A percentile compares a stretch with the other conserved stretches of the same genome.
Evolutionary conservation across 1,140 invertebrate genomes (phyloP).

Genomic region (Portunus trituberculatus): DNA sequence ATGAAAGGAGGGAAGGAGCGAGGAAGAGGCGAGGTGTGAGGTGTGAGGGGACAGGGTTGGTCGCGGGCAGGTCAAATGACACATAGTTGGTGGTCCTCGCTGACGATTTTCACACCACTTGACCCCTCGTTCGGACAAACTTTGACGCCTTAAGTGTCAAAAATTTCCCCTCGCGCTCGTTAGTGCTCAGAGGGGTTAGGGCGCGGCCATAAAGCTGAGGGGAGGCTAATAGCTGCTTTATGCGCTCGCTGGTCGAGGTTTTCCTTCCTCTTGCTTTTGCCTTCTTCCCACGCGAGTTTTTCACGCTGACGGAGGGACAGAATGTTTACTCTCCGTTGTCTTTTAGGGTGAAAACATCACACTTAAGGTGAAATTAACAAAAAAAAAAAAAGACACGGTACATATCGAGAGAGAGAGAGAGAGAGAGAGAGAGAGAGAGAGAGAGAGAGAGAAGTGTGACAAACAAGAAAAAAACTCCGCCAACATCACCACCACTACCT

Average conservation of each 20-base stretch:
- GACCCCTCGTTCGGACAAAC: slow-evolving; percentile 59
- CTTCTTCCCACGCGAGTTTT: too few relatives aligned
- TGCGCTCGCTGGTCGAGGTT: neutral
- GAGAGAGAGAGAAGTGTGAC: slow-evolving; percentile 20
- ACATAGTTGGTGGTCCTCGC: slow-evolving; percentile 39
- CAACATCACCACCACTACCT: neutral
- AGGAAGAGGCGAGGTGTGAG: neutral
- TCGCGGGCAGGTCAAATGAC: slow-evolving; percentile 47
- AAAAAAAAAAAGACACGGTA: too few relatives aligned
- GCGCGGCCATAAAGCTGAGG: slow-evolving; percentile 60
- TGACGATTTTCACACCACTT: slow-evolving; percentile 65
- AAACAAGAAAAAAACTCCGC: neutral
- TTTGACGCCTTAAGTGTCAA: slow-evolving; percentile 72
- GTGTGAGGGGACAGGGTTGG: neutral
- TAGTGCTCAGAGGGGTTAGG: slow-evolving; percentile 57
- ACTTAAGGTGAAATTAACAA: too few relatives aligned
- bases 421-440: slow-evolving; percentile 20
- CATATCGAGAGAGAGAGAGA: neutral
- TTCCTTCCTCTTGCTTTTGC: neutral
- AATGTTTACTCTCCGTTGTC: too few relatives aligned
- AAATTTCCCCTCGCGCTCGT: slow-evolving; percentile 66
- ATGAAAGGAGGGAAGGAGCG: neutral
- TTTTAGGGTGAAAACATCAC: too few relatives aligned
- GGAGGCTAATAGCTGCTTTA: slow-evolving; percentile 48
- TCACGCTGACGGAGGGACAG: too few relatives aligned